Conservation (phyloP, 2,888 invertebrate genomes). For the Drosophila basisetae region DNA sequence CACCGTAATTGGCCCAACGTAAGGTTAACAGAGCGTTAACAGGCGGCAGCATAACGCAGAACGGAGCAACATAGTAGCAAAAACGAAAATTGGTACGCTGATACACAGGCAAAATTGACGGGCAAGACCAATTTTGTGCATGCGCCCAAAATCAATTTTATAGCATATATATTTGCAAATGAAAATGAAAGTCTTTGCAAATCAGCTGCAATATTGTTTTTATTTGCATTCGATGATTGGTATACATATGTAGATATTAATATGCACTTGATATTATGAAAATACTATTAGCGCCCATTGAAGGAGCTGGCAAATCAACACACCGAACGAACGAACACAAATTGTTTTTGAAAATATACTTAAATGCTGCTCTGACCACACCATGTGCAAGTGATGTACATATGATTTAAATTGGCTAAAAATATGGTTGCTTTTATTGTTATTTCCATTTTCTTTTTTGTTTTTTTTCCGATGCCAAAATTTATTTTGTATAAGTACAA, state of each 20-base stretch:
- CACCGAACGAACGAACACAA: conserved; percentile 6
- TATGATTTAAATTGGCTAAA: conserved; percentile 57
- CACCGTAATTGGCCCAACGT: conserved; percentile 15
- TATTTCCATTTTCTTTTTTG: not conserved
- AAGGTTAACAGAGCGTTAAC: conserved; percentile 27
- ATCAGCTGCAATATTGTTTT: conserved; percentile 32
- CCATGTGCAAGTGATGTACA: conserved; percentile 51
- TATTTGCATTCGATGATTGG: conserved; percentile 50
- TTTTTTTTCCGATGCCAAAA: not conserved
- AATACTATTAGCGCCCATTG: conserved; percentile 45
- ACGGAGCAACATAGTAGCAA: conserved; percentile 18
- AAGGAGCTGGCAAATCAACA: conserved; percentile 32
- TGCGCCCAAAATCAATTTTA: not conserved
- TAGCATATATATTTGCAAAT: not conserved
- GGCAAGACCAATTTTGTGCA: not conserved
- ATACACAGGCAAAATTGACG: not conserved
- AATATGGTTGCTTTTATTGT: conserved; percentile 27
- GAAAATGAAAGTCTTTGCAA: not conserved
- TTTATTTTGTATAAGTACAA: conserved; percentile 38
- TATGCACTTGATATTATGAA: conserved; percentile 48
- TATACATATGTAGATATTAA: conserved; percentile 47
- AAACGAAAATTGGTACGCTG: conserved; percentile 29
- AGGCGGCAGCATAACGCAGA: conserved; percentile 28
- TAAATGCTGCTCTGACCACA: conserved; percentile 40
- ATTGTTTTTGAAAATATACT: conserved; percentile 8